Evolutionary conservation across 35 echinoderm and acorn worm genomes (phyloP), one percentile per base, ranked within the genome.

Genomic region (Ophiothrix spiculata): DNA sequence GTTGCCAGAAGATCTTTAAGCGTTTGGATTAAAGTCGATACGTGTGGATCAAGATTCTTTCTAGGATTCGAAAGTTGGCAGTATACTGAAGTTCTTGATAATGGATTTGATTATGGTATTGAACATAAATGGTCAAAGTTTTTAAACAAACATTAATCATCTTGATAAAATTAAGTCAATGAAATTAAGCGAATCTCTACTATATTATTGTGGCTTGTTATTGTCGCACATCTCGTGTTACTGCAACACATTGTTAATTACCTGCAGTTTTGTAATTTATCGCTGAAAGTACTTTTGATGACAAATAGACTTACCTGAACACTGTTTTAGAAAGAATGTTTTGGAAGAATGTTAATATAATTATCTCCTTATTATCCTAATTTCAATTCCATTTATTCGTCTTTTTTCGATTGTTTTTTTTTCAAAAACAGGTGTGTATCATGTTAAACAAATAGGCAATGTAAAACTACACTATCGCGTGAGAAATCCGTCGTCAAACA

Each of bases 31-130:
- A 74, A 1, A 35, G 46, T 84, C 10, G 81, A 84, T 45, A 35
- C 54, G 13, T 84, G 81, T 84, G 81, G 35, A 6, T 63, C 35
- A 28, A 84, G 13, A 33, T 36, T 63, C 45, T 36, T 33, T 49
- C 39, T 82, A 0, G 81, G 81, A 31, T 84, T 84, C 69, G 81
- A 84, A 28, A 84, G 69, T 32, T 84, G 81, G 81, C n/a, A 33
- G 54, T 84, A 63, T 56, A 84, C 4, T 25, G 60, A 69, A 25
- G 17, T 28, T 4, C 25, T 49, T 6, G 60, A 69, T 2, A 28
- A 15, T 25, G 60, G 60, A n/a, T 49, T 49, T 69, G 16, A 10
- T 15, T 25, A 25, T 69, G 60, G 60, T 69, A 69, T n/a, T 15
- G 60, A 69, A 69, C 8, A 54, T 54, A 54, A 54, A 21, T 54